Base-by-base conservation (phyloP, 2,113 vertebrate genomes). In the Caranx melampygus region DNA sequence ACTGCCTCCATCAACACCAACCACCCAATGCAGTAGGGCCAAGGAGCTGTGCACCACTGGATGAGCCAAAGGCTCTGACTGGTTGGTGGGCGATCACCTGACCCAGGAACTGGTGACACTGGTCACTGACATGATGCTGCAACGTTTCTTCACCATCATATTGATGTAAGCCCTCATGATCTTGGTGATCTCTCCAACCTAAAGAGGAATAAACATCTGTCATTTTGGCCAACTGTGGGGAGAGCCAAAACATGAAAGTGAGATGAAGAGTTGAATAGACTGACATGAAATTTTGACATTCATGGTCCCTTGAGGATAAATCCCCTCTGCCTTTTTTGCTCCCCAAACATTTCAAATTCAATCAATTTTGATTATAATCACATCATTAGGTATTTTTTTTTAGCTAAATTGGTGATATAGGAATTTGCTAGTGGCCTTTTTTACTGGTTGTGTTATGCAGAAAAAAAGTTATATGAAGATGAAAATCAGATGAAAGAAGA, bases 91-190 rank as follows among this genome's bases (percentile, higher is more conserved):
- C 7, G 26, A 95, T 97, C 96, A 97, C 95, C 96, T 97, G 71
- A 81, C 95, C 95, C 95, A 97, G 66, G 91, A 64, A 74, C 95
- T 97, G 69, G 93, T 64, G 0, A 91, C 94, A 81, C 96, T 97
- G 84, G 95, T 94, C 79, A 95, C 94, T 0, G 97, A 97, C 89
- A 96, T 97, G 90, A 96, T 94, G 10, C 96, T 98, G 94, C 96
- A 98, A 62, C 97, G 96, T 75, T 97, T 97, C 93, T 97, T 97
- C 89, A 98, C 97, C 7, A 98, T 93, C 96, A 97, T 98, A 90
- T 97, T 98, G 81, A 97, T 97, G 92, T 98, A 98, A 0, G 96
- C 97, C 86, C 95, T 97, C 97, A 98, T 97, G 87, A 98, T 97
- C 93, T 98, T 98, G 45, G 96, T 96, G 91, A 98, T 96, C 91